Base-by-base conservation (phyloP, 2,888 invertebrate genomes). In the Calephelis perditalis region DNA sequence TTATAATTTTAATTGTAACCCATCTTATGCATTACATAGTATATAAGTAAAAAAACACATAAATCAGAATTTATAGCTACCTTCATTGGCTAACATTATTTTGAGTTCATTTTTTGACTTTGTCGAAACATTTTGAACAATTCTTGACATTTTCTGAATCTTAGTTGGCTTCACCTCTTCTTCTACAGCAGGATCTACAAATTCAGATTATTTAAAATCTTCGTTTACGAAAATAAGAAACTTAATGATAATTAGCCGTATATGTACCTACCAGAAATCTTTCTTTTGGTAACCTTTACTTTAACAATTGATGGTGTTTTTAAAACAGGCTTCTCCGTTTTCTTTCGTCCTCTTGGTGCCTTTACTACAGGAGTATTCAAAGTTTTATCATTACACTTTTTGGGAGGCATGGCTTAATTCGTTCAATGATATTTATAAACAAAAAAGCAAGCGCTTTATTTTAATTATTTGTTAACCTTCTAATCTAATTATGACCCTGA, bases 61-160 rank as follows among this genome's bases (percentile, higher is more conserved):
- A 15, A 15, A 15, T 15, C 15, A 15, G 56, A 49, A 43, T 44
- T 36, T 36, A 36, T 49, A 58, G 47, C 62, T 70, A 79, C 79
- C 79, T 73, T 76, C 72, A 75, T 79, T 79, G 26, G 78, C 77
- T n/a, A 79, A 65, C 43, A 74, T 71, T 47, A 80, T 57, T 68
- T 76, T 73, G 7, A 65, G 62, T 47, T 66, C 61, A 12, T 61
- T 47, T 46, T 67, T 64, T 4, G 62, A 58, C 37, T 65, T 56
- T 10, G 49, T 7, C n/a, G 49, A 10, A 45, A 49, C 47, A 43
- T 44, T 56, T 47, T 58, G 58, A 10, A 43, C 35, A 37, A 46
- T 52, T 56, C 26, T 45, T 37, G n/a, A 56, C 46, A 15, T 49
- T 57, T 47, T 52, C 35, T 35, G 15, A 52, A 52, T 52, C 10